phyloP scores from a whole-genome alignment of 2,797 vertebrate species.

The Psittacula derbiana region DNA sequence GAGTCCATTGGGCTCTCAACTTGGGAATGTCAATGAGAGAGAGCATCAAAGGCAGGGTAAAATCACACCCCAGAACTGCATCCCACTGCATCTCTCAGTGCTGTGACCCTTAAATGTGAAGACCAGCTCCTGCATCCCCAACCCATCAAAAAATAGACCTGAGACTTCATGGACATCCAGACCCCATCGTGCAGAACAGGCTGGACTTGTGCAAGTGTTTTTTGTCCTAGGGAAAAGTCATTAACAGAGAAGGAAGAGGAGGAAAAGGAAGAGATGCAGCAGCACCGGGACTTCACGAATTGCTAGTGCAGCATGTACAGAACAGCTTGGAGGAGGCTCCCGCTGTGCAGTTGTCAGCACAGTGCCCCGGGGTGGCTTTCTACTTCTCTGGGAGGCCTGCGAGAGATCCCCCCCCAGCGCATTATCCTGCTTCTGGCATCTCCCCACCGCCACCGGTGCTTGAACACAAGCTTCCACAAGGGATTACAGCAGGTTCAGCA shows the following conservation, averaged over 20 bases:
- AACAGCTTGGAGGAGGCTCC: constrained; percentile 22
- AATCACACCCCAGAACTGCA: not conserved
- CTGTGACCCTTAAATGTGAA: not conserved
- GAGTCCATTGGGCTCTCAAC: constrained; percentile 15
- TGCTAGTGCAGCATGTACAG: not conserved
- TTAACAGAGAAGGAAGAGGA: not conserved
- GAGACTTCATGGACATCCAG: not conserved
- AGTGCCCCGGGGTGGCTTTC: not conserved
- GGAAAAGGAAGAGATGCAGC: constrained; percentile 15
- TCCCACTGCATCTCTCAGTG: not conserved
- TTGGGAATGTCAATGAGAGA: constrained; percentile 24
- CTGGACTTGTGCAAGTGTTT: not conserved
- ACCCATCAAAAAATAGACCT: not conserved
- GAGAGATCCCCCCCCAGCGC: not conserved
- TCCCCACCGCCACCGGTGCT: not conserved
- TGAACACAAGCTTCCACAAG: not conserved
- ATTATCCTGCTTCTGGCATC: not conserved
- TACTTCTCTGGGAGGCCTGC: not conserved
- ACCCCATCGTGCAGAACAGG: not conserved
- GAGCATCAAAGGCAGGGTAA: constrained; percentile 30
- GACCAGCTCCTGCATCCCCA: not conserved
- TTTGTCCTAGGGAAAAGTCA: not conserved
- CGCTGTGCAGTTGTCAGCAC: constrained; percentile 9
- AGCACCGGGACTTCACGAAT: not conserved
- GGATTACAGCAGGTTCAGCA: not conserved